Base-by-base conservation (phyloP, 2,113 vertebrate genomes). In the Chroicocephalus ridibundus region DNA sequence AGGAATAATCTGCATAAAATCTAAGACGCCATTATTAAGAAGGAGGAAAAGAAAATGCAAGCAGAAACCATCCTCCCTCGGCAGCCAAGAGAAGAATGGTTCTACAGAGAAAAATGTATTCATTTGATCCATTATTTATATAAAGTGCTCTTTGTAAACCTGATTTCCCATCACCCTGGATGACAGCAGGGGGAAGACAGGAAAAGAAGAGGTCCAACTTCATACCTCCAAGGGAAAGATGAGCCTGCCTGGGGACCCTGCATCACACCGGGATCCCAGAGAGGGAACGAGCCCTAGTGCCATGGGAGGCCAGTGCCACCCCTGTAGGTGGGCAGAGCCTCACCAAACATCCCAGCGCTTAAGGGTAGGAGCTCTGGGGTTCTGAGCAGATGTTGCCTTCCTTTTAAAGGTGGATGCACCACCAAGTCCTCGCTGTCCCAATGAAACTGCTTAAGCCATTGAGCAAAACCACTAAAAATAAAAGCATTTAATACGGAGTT, bases 91-190 rank as follows among this genome's bases (percentile, higher is more conserved):
- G 93, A 96, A 95, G 90, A 94, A 97, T 88, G 77, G 95, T 54
- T 91, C 80, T 92, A 89, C 83, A 86, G 94, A 96, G 90, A 93
- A 82, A 96, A 94, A 96, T 86, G 65, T 93, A 97, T 96, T 95
- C 96, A 84, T 97, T 96, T 97, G 96, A 97, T 97, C 96, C 96
- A 97, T 97, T 97, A 97, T 97, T 97, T 96, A 97, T 97, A 97
- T 85, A 96, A 96, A 97, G 87, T 90, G 87, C 76, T 95, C 96
- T 97, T 97, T 97, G 96, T 97, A 96, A 96, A 96, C 68, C 87
- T 85, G 82, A 90, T 88, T 97, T 95, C 92, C 82, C 93, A 80
- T 96, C 96, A 88, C 82, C 78, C 85, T 77, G 74, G 74, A 76
- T 97, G 94, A 97, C 93, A 97, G 96, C 84, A 76, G 93, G 94